These are phyloP conservation scores for Sarcophaga peregrina DNA, from an alignment of 1,140 invertebrate genomes.

Conservation along the genomic window DNA sequence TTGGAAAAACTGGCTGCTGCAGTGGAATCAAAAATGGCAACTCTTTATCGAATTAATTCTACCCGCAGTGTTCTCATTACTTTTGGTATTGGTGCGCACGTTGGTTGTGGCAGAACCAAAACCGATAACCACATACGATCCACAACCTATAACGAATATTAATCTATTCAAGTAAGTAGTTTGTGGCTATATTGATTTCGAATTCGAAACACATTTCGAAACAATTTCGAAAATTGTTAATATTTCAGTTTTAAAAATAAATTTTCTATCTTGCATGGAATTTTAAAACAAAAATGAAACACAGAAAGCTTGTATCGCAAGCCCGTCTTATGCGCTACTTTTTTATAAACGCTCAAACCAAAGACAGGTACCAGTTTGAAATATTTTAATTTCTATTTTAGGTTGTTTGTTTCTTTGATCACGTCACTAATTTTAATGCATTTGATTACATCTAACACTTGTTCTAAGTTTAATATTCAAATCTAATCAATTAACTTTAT, in stretches of 20 bases:
- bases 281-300: background rate
- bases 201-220: background rate
- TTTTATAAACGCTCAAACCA: background rate
- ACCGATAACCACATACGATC: background rate
- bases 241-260: background rate
- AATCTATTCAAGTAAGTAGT: slow-evolving; percentile 54
- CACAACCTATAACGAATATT: slow-evolving; percentile 47
- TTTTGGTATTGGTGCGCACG: slow-evolving; percentile 75
- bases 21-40: slow-evolving; percentile 79
- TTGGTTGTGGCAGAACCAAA: slow-evolving; percentile 65
- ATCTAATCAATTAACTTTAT: background rate
- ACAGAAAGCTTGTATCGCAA: background rate
- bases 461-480: too few relatives aligned
- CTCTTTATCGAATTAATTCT: slow-evolving; percentile 77
- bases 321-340: background rate
- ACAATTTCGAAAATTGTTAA: background rate
- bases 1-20: slow-evolving; percentile 88
- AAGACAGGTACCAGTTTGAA: slow-evolving; percentile 12
- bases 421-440: background rate
- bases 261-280: background rate
- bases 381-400: background rate
- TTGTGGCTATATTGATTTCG: background rate
- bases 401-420: background rate
- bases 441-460: background rate
- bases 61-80: slow-evolving; percentile 76